Base-by-base conservation (phyloP, 1,140 invertebrate species). In the Drosophila ogumai region DNA sequence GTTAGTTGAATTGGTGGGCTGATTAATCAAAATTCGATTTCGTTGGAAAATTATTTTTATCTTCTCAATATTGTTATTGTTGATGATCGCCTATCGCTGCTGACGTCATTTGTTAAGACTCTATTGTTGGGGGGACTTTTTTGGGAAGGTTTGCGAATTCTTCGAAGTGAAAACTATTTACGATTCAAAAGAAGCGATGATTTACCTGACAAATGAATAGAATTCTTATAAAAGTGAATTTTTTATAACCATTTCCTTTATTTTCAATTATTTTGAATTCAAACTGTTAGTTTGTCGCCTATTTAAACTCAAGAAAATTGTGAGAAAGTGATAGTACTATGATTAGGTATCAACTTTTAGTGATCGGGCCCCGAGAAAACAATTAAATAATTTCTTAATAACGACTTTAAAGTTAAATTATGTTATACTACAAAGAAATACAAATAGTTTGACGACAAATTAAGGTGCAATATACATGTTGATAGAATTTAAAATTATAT, bases 21-120 rank as follows among this genome's bases (percentile, higher is more conserved):
- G 44, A 50, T 72, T 71, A 72, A 72, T 72, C 44, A 32, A 41
- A 72, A 49, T 22, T 36, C n/a, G 40, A 36, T 50, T 72, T 72
- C 52, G 36, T 41, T 72, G 22, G 68, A 72, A 72, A 49, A 49
- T 41, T 72, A 72, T 49, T 71, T 71, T 58, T 72, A 72, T 72
- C 66, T 50, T n/a, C 40, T 38, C 36, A 40, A 46, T 34, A 47
- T 58, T 57, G 34, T 40, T 71, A 59, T 71, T 71, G 66, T 47
- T 72, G 2, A 17, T 31, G 50, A 50, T 40, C 52, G 43, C 25
- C 47, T 41, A 72, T 72, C 66, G 36, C 50, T 13, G 52, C 19
- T 72, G 52, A 72, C 52, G 66, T 31, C 17, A 72, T 34, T 41
- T 41, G 28, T 22, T 8, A 4, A 25, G 22, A 54, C 15, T 32